Conservation (phyloP, 2,797 vertebrate species). For the Cyclopterus lumpus region DNA sequence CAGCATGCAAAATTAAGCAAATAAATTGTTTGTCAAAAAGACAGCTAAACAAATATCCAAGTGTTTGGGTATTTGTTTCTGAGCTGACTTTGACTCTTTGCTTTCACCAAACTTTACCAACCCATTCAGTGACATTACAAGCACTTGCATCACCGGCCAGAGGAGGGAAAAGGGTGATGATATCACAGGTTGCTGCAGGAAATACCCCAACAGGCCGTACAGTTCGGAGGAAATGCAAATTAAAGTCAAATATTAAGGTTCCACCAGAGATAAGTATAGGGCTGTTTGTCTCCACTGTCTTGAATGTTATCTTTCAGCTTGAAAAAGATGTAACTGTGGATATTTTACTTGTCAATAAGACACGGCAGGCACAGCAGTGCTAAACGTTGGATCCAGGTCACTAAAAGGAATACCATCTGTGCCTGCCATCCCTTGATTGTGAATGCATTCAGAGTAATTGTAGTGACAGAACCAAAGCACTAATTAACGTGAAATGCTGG, state of each 20-base stretch:
- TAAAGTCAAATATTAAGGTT: conserved; percentile 1
- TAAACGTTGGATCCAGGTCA: neutral
- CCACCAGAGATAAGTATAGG: neutral
- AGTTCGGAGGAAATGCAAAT: neutral
- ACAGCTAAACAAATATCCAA: neutral
- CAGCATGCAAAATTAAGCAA: conserved; percentile 6
- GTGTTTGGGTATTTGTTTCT: neutral
- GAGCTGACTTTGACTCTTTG: conserved; percentile 13
- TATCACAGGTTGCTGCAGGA: conserved; percentile 28
- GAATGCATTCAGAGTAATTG: neutral
- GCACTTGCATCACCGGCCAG: conserved; percentile 57
- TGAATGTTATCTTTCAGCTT: neutral
- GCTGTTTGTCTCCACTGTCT: neutral
- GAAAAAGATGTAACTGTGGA: neutral
- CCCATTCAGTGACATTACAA: conserved; percentile 32
- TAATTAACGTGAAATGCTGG: neutral
- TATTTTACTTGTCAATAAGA: neutral
- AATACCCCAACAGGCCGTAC: neutral
- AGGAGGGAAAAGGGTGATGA: conserved; percentile 30
- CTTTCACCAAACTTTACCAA: conserved; percentile 8
- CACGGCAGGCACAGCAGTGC: neutral
- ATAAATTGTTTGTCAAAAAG: conserved; percentile 3
- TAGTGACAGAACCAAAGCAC: neutral
- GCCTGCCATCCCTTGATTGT: neutral
- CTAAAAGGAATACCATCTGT: neutral